Evolutionary conservation across 2,888 invertebrate species (phyloP).

Genomic region (Lamellibrachia columna): DNA sequence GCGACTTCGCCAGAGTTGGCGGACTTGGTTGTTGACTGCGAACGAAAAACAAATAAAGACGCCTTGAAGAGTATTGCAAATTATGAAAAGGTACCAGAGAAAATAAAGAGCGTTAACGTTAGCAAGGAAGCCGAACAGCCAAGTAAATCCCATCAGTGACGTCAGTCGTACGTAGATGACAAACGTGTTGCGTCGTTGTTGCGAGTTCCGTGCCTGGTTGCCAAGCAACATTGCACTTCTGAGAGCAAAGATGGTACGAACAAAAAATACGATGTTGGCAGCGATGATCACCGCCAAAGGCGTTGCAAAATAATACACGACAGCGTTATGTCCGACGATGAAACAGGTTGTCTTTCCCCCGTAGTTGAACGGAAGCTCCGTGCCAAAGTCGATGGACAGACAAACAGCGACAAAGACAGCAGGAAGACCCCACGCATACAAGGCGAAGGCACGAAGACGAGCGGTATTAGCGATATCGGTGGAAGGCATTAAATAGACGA

Average conservation of each 20-base stretch:
- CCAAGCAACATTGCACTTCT: not conserved
- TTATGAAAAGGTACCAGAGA: slow-evolving; percentile 19
- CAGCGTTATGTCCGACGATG: not conserved
- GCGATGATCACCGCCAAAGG: not conserved
- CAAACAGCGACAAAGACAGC: not conserved
- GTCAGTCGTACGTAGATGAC: not conserved
- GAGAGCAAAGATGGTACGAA: not conserved
- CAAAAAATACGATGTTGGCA: not conserved
- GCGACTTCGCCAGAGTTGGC: not conserved
- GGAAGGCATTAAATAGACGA: not conserved
- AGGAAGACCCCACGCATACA: not conserved
- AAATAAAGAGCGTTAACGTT: slow-evolving; percentile 9
- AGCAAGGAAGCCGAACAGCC: slow-evolving; percentile 24
- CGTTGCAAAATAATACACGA: not conserved
- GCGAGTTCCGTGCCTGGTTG: not conserved
- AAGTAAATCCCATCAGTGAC: slow-evolving; percentile 22
- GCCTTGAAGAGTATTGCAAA: slow-evolving; percentile 21
- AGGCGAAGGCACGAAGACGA: not conserved
- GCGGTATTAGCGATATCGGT: not conserved
- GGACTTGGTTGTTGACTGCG: not conserved
- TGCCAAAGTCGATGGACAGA: not conserved
- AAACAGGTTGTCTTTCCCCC: not conserved
- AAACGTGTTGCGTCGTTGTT: not conserved
- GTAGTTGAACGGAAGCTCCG: not conserved
- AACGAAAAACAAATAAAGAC: not conserved